Percentiles rank a stretch among this genome's conserved stretches.
These are phyloP conservation scores for Polydrusus tereticollis DNA, from an alignment of 2,888 invertebrate genomes.

Conservation along the genomic window DNA sequence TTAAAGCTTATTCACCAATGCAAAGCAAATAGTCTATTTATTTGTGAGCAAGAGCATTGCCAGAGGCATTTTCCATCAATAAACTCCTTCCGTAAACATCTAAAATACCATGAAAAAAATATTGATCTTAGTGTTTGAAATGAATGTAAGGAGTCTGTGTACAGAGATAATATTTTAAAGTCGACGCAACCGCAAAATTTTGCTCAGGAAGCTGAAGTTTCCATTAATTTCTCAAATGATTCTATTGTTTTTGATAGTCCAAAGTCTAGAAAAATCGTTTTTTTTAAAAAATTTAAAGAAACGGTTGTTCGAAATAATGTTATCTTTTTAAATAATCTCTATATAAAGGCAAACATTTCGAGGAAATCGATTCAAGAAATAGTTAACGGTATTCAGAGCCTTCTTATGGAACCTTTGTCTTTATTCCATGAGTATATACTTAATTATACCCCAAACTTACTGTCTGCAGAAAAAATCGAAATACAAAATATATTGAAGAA, in stretches of 20 bases:
- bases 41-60: conserved; percentile 12
- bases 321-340: too few relatives aligned
- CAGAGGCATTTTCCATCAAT: conserved; percentile 13
- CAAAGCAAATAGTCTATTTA: conserved; percentile 8
- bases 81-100: conserved; percentile 18
- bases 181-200: background rate
- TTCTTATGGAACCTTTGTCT: conserved; percentile 29
- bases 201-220: background rate
- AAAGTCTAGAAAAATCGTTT: too few relatives aligned
- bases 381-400: conserved; percentile 21
- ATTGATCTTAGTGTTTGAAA: background rate
- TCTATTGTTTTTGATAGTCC: background rate
- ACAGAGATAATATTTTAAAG: background rate
- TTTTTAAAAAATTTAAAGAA: background rate
- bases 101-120: conserved; percentile 11
- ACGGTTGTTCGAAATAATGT: background rate
- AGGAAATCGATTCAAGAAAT: conserved; percentile 1
- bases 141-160: background rate
- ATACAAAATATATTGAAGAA: conserved; percentile 11
- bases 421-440: conserved; percentile 34
- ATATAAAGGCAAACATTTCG: background rate
- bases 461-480: background rate
- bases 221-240: background rate
- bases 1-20: conserved; percentile 12
- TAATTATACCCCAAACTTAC: conserved; percentile 31